Evolutionary conservation across 2,113 vertebrate species (phyloP), one percentile per base, ranked within the genome.

Genomic region (Vimba vimba): DNA sequence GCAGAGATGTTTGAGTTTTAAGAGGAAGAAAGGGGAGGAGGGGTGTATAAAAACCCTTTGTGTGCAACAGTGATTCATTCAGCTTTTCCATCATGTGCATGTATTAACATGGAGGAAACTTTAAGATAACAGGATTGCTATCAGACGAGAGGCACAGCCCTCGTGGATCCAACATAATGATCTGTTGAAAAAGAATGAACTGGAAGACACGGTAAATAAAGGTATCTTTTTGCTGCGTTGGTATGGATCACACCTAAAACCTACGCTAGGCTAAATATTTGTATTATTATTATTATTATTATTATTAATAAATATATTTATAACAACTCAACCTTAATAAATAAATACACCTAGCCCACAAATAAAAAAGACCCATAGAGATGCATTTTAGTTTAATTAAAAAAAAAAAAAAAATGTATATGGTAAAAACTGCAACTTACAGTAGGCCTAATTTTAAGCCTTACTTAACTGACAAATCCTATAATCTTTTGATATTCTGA

Each of bases 1-100:
- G 78, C 86, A 57, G 78, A 85, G 79, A 86, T 85, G 81, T 87
- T 85, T 79, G 55, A 78, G 78, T 66, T 73, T 85, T 71, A 79
- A 52, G 59, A 50, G 64, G 62, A 82, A 66, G 75, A n/a, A 12
- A 60, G 64, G 82, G n/a, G 78, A 68, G 77, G 81, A n/a, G 64
- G 64, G 64, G 45, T 33, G 59, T 66, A 71, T 66, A 50, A 59
- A 62, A 84, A 55, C 78, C 62, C 50, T 86, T 50, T 84, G 77
- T 83, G 87, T 81, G 73, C 57, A 66, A 64, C 19, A 36, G n/a
- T 47, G 78, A 66, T 66, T 81, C 39, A 81, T 27, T 17, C 8
- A 8, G 79, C 13, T 66, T 66, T 80, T 64, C 17, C 10, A 8
- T 47, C 79, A 64, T 19, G n/a, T 81, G 59, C n/a, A 81, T 25